A percentile compares a stretch with the other conserved stretches of the same genome.
Conservation (phyloP, 2,113 vertebrate species). For the Corythornis madagascariensis region DNA sequence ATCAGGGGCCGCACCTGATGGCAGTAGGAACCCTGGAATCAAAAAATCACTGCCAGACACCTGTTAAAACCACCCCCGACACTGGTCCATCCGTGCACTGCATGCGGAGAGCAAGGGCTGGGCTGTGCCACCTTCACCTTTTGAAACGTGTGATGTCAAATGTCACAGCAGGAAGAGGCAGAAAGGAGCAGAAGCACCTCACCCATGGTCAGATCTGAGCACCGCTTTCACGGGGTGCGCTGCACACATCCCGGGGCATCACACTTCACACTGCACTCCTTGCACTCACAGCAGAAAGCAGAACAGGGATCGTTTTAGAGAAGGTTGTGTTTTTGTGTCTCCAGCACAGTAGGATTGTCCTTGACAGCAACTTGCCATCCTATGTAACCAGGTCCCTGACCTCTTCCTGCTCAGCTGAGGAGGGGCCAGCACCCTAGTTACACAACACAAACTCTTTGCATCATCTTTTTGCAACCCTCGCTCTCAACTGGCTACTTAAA, state of each 20-base stretch:
- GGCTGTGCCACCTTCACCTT: not conserved
- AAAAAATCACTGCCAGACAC: not conserved
- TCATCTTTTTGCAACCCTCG: not conserved
- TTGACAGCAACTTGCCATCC: rapidly evolving
- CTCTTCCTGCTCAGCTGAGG: rapidly evolving
- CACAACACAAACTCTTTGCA: not conserved
- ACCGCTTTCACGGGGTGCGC: rapidly evolving
- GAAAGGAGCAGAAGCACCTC: not conserved
- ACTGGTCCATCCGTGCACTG: rapidly evolving
- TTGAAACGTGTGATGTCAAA: not conserved
- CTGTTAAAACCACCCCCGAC: rapidly evolving
- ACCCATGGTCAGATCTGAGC: not conserved
- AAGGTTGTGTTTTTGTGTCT: rapidly evolving
- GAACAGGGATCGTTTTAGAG: not conserved
- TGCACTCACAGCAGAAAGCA: rapidly evolving
- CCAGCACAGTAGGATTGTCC: not conserved
- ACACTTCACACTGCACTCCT: rapidly evolving
- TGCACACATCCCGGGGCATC: not conserved
- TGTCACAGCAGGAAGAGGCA: not conserved
- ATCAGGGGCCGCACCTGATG: too few species aligned
- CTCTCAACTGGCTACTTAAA: rapidly evolving
- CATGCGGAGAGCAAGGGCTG: not conserved
- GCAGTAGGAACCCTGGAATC: not conserved
- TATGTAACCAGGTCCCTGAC: not conserved
- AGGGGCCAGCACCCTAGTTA: not conserved